These are phyloP conservation scores for Scalopus aquaticus DNA, from an alignment of 2,113 vertebrate species.

Conservation along the genomic window DNA sequence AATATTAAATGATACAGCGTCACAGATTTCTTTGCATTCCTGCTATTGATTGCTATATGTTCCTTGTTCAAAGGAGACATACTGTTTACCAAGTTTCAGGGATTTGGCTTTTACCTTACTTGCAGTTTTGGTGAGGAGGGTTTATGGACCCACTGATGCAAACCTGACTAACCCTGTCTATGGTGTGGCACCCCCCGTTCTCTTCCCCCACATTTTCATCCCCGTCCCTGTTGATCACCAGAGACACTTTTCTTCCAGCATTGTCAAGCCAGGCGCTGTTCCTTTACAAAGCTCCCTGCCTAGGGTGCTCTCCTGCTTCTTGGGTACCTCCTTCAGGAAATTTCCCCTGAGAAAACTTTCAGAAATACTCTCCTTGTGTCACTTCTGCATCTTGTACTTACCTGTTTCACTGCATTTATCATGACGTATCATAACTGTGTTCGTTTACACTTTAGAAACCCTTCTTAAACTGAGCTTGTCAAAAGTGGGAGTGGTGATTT, in stretches of 20 bases:
- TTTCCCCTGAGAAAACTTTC: background rate
- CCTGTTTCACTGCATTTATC: background rate
- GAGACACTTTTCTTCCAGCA: background rate
- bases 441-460: background rate
- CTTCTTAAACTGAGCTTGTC: background rate
- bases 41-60: background rate
- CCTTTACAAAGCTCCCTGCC: background rate
- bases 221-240: too few species aligned
- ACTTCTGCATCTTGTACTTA: background rate
- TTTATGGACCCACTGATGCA: background rate
- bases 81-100: background rate
- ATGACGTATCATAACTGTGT: background rate
- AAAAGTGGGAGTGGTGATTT: background rate
- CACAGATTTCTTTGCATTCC: background rate
- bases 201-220: background rate
- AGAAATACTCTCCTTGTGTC: background rate
- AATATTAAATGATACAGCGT: background rate
- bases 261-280: background rate
- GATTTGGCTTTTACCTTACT: background rate
- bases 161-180: accelerated
- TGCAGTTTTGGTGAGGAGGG: background rate
- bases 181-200: background rate
- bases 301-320: background rate
- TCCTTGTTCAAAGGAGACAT: background rate
- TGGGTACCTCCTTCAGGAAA: background rate